Base-by-base conservation (phyloP, 2,113 vertebrate species). In the Scomber colias region DNA sequence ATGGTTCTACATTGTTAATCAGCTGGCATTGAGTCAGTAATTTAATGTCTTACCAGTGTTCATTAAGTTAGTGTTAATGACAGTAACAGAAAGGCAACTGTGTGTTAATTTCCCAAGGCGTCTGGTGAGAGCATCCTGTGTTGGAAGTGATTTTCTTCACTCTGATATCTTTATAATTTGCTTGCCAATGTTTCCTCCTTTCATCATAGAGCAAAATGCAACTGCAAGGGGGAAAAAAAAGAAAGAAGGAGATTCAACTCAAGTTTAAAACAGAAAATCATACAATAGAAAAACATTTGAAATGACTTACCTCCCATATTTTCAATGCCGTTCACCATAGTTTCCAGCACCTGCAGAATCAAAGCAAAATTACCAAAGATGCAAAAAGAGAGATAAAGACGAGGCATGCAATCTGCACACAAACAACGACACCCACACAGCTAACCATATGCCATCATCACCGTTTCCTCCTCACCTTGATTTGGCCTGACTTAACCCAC, bases 141-240 rank as follows among this genome's bases (percentile, higher is more conserved):
- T 44, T 27, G 24, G 24, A 27, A 30, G 13, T 24, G 7, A 61
- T 66, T 62, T 59, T 24, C 55, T 86, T 91, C 91, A 96, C 71
- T 96, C 93, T 11, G 95, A 96, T 86, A 99, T 88, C 64, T 93
- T 95, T 66, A 99, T 91, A 35, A 99, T 95, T 88, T 99, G 98
- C 91, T 99, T 99, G 84, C 98, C 97, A 11, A 94, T 88, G 85
- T 99, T 99, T 71, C 97, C 97, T 40, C 98, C 97, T 48, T 79
- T 95, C 98, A 99, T 99, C 98, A 99, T 96, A 14, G 97, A 97
- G 92, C 96, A 96, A 92, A 99, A 99, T 61, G 98, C 97, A 19
- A 88, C 97, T 99, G 93, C 30, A 95, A 95, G 72, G 59, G 21
- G 21, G 21, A 21, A 21, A 21, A 21, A 21, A 65, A 87, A 86